These are phyloP conservation scores for Temnothorax longispinosus DNA, from an alignment of 1,140 invertebrate genomes.

Conservation along the genomic window DNA sequence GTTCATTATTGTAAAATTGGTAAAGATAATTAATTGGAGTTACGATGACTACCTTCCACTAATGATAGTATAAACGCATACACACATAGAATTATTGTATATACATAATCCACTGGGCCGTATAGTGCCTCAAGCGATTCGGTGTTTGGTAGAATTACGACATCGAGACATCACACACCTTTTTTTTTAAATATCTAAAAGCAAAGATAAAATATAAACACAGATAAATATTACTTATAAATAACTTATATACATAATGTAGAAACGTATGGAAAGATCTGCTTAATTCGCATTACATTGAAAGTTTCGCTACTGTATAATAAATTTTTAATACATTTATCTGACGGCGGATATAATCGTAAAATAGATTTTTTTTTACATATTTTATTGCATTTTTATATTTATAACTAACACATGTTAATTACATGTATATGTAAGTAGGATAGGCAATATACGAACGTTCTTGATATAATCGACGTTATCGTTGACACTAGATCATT, in stretches of 20 bases:
- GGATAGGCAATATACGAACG: not conserved
- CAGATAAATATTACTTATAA: not conserved
- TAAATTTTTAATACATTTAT: conserved; percentile 24
- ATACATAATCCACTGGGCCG: not conserved
- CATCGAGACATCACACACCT: not conserved
- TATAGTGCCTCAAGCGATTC: not conserved
- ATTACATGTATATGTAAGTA: not conserved
- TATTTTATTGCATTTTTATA: conserved; percentile 16
- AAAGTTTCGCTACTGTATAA: conserved; percentile 5
- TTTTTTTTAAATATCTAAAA: not conserved
- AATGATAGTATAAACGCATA: not conserved
- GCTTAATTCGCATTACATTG: conserved; percentile 22
- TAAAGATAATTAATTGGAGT: not conserved
- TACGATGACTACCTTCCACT: not conserved
- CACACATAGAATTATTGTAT: not conserved
- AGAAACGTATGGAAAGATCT: conserved; percentile 19
- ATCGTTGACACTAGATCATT: not conserved
- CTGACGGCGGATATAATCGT: conserved; percentile 35
- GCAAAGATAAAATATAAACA: conserved; percentile 43
- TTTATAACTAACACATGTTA: conserved; percentile 16
- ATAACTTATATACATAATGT: conserved; percentile 31
- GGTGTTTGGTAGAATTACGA: not conserved
- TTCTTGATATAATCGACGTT: not conserved
- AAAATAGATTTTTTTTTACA: conserved; percentile 6
- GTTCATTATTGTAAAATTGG: not conserved